A percentile compares a stretch with the other conserved stretches of the same genome.
phyloP scores from a whole-genome alignment of 2,797 vertebrate species.

The Babyrousa celebensis region DNA sequence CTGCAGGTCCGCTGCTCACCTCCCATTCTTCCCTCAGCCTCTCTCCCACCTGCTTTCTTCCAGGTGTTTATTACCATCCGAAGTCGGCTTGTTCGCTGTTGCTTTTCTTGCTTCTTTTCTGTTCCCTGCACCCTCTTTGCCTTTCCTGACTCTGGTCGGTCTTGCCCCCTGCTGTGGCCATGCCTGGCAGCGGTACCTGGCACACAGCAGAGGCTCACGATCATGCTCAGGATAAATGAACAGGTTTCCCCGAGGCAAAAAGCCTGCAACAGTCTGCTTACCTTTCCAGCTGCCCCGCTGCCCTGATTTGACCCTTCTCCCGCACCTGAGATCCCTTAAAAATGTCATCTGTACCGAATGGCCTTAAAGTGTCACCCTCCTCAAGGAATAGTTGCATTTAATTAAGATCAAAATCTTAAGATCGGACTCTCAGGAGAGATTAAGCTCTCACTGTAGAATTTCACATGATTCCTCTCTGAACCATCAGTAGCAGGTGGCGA shows the following conservation, averaged over 20 bases:
- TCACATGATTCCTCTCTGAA: not conserved
- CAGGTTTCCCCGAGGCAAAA: not conserved
- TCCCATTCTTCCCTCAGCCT: not conserved
- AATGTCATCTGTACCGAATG: not conserved
- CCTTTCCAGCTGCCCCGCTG: not conserved
- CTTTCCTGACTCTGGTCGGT: not conserved
- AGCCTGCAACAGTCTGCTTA: not conserved
- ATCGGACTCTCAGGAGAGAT: not conserved
- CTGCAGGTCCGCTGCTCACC: no score
- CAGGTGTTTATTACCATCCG: not conserved
- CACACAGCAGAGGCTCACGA: not conserved
- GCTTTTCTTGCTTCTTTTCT: not conserved
- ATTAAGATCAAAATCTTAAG: not conserved
- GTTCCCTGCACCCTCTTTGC: not conserved
- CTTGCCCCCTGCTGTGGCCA: not conserved
- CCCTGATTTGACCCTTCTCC: not conserved
- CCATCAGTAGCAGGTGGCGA: not conserved
- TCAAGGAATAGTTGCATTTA: slow-evolving; percentile 8
- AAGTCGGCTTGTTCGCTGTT: not conserved
- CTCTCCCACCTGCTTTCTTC: not conserved
- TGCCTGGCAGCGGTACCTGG: not conserved
- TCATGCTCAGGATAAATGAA: no score
- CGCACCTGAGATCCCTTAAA: not conserved
- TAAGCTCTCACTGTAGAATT: not conserved
- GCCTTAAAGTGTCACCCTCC: not conserved